Conservation (phyloP, 2,113 vertebrate genomes). For the Xyrauchen texanus region DNA sequence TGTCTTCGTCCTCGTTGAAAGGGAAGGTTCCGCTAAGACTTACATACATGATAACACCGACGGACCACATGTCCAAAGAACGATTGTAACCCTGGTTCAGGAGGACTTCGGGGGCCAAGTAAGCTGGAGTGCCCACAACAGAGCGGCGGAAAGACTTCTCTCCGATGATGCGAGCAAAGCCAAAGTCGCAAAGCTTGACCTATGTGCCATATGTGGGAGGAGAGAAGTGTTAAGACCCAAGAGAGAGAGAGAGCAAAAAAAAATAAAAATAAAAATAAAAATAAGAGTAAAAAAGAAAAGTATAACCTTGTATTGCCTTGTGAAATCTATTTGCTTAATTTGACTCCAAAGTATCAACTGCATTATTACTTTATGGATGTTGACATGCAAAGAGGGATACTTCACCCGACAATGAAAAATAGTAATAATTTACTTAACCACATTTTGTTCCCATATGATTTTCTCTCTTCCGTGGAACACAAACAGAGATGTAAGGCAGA, state of each 20-base stretch:
- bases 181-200: slow-evolving; percentile 93
- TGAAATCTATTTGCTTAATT: not conserved
- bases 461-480: too few relatives aligned
- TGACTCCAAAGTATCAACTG: not conserved
- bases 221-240: not conserved
- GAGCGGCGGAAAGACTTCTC: slow-evolving; percentile 93
- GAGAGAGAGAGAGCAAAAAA: too few relatives aligned
- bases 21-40: slow-evolving; percentile 92
- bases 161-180: slow-evolving; percentile 90
- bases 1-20: slow-evolving; percentile 92
- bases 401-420: too few relatives aligned
- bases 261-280: not conserved
- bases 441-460: too few relatives aligned
- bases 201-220: slow-evolving; percentile 48
- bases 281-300: too few relatives aligned
- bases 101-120: slow-evolving; percentile 87
- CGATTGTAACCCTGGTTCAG: slow-evolving; percentile 93
- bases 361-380: not conserved
- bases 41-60: slow-evolving; percentile 92
- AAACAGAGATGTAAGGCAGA: too few relatives aligned
- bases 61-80: slow-evolving; percentile 93
- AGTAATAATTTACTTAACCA: too few relatives aligned
- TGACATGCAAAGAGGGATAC: not conserved
- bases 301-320: not conserved
- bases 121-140: slow-evolving; percentile 89